Evolutionary conservation across 1,140 invertebrate species (phyloP), one percentile per base, ranked within the genome.

Genomic region (Heliconius hewitsoni): DNA sequence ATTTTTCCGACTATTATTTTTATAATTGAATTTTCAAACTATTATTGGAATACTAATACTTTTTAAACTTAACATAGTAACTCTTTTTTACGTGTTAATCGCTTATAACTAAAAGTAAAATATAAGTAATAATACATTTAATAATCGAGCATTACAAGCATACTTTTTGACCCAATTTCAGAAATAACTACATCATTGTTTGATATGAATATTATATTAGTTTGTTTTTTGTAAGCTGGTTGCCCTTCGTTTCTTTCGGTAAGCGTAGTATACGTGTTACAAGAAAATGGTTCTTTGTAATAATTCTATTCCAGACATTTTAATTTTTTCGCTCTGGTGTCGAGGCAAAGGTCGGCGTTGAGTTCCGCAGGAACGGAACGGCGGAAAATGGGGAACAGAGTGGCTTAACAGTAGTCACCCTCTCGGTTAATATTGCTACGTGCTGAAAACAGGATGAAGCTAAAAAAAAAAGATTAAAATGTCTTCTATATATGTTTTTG

Each of bases 151-250:
- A 66, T 66, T 66, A 66, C 57, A 30, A 66, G 57, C 57, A 27
- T 66, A 66, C 23, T 66, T 66, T 23, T 23, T 66, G 11, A 27
- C n/a, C 57, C 23, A 66, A 30, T 66, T 66, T 66, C 57, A 16
- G 57, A 66, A 66, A 66, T 13, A 27, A 27, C 57, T 11, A 30
- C 57, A 13, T 57, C 55, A 57, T 57, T 57, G 19, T 57, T 57
- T 57, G n/a, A 9, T 57, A 57, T 57, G 55, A 57, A 57, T 57
- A 66, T 66, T 66, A 27, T 66, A 66, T 66, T 66, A n/a, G 57
- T 8, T 5, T 66, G 57, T 66, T 3, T 27, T 60, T 27, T 66
- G 57, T 66, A 66, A 27, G n/a, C 57, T 66, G 27, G 6, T 66
- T 8, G 8, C 57, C 57, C 57, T 66, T 66, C 42, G 11, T 42